phyloP scores from a whole-genome alignment of 1,140 invertebrate genomes.

The Heliothis virescens region DNA sequence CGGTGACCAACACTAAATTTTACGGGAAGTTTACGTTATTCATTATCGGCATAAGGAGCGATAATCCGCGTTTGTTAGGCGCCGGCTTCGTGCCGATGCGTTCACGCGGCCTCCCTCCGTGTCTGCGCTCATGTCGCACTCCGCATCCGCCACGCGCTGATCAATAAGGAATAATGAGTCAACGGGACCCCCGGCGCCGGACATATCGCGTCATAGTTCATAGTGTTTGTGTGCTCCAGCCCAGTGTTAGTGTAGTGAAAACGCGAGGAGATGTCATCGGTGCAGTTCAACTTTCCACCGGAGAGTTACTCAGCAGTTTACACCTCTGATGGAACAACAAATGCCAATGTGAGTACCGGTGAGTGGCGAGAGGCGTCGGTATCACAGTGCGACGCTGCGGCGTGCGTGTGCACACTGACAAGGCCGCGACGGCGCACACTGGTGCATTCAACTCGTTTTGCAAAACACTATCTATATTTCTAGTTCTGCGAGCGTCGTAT shows the following conservation, averaged over 20 bases:
- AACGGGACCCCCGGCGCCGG: constrained; percentile 57
- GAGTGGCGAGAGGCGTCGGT: constrained; percentile 64
- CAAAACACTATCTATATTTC: constrained; percentile 35
- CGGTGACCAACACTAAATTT: constrained; percentile 61
- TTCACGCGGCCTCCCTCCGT: constrained; percentile 62
- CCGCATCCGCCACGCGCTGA: constrained; percentile 58
- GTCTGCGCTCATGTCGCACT: constrained; percentile 56
- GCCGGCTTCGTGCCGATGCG: constrained; percentile 67
- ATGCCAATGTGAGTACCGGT: constrained; percentile 79
- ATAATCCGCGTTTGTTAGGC: constrained; percentile 73
- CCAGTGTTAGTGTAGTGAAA: constrained; percentile 47
- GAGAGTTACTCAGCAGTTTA: constrained; percentile 82
- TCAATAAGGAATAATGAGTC: constrained; percentile 77
- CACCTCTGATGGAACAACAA: constrained; percentile 64
- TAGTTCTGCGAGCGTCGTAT: constrained; percentile 18
- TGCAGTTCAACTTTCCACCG: constrained; percentile 77
- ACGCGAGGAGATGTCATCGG: constrained; percentile 64
- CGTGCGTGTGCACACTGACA: constrained; percentile 71
- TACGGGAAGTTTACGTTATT: constrained; percentile 76
- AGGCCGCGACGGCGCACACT: constrained; percentile 70
- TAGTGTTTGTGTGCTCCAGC: constrained; percentile 38
- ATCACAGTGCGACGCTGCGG: constrained; percentile 57
- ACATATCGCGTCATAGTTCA: constrained; percentile 47
- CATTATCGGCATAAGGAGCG: constrained; percentile 74
- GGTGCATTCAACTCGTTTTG: constrained; percentile 78